These are phyloP conservation scores for Odontomyia ornata DNA, from an alignment of 2,888 invertebrate genomes.

Conservation along the genomic window DNA sequence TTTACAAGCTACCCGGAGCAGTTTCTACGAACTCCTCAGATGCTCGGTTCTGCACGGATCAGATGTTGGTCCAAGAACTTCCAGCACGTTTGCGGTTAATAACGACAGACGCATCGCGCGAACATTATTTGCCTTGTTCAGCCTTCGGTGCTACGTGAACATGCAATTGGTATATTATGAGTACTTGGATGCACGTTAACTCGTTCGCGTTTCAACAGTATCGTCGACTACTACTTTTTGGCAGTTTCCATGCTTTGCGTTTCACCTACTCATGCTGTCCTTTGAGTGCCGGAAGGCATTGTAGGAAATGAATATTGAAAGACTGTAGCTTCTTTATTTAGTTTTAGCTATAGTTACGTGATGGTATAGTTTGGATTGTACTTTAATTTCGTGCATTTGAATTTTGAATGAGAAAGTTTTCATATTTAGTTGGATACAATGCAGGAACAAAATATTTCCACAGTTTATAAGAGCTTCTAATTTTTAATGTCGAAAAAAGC, in stretches of 20 bases:
- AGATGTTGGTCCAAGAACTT: constrained; percentile 4
- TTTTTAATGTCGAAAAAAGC: too few species aligned
- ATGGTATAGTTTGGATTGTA: neutral
- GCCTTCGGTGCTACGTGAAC: constrained; percentile 42
- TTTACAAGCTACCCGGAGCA: constrained; percentile 43
- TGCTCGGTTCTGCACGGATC: neutral
- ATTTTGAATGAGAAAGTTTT: neutral
- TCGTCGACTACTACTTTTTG: neutral
- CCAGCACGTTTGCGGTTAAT: constrained; percentile 20
- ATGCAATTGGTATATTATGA: constrained; percentile 35
- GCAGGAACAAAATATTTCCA: too few species aligned
- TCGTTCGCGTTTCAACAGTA: neutral
- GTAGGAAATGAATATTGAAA: neutral
- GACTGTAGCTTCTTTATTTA: neutral
- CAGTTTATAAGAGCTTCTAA: too few species aligned
- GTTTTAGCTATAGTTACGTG: neutral
- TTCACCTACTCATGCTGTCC: constrained; percentile 1
- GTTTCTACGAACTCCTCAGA: neutral
- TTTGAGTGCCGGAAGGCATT: neutral
- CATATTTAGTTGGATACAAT: too few species aligned
- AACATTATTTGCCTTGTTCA: constrained; percentile 40
- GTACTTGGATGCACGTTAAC: neutral
- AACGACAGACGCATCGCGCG: neutral
- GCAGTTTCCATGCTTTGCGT: neutral
- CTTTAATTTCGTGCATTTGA: neutral